phyloP scores from a whole-genome alignment of 2,888 invertebrate genomes.

The Sarcophaga subvicina region DNA sequence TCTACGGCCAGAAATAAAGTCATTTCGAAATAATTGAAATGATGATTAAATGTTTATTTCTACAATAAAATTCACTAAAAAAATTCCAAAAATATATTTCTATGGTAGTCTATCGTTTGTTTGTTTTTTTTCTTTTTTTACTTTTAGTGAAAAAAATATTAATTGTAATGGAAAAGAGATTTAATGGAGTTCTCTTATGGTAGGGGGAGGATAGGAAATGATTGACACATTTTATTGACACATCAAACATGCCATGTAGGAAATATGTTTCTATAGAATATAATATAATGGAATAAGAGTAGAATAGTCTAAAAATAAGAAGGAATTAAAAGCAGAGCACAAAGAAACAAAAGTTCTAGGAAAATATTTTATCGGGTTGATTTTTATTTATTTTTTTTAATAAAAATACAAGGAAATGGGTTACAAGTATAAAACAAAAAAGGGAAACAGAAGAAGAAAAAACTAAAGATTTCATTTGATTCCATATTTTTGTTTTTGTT shows the following conservation, averaged over 20 bases:
- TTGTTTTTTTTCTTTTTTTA: too few relatives aligned
- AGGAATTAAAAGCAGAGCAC: slow-evolving; percentile 32
- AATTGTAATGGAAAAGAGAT: too few relatives aligned
- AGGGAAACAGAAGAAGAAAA: neutral
- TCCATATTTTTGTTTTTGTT: neutral
- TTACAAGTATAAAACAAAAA: slow-evolving; percentile 34
- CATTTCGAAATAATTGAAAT: neutral
- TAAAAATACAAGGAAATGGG: slow-evolving; percentile 30
- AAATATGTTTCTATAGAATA: slow-evolving; percentile 8
- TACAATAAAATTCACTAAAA: slow-evolving; percentile 8
- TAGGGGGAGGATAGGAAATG: slow-evolving; percentile 33
- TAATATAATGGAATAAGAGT: slow-evolving; percentile 12
- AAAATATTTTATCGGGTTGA: neutral
- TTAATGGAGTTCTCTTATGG: neutral
- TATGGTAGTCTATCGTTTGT: too few relatives aligned
- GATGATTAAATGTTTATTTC: slow-evolving; percentile 6
- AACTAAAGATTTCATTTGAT: neutral
- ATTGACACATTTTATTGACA: slow-evolving; percentile 53
- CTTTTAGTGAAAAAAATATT: too few relatives aligned
- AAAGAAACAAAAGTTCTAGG: neutral
- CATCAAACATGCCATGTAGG: slow-evolving; percentile 67
- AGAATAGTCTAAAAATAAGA: slow-evolving; percentile 30
- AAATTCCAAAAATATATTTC: neutral
- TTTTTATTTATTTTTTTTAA: neutral
- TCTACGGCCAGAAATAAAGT: neutral